Evolutionary conservation across 1,140 invertebrate species (phyloP).

Genomic region (Eriocheir sinensis): DNA sequence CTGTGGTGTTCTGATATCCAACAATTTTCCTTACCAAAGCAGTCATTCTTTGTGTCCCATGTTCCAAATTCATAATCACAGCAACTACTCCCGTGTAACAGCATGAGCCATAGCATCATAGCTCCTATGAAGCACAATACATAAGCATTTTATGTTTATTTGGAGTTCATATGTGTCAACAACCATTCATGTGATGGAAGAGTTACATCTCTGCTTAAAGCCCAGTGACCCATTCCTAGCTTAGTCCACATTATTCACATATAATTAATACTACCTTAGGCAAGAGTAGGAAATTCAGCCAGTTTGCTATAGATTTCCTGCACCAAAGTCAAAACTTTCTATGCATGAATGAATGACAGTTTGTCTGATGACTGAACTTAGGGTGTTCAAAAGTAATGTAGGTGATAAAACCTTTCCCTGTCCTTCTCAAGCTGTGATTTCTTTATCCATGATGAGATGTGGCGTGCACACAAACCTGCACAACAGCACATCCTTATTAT

Average conservation of each 20-base stretch:
- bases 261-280: neutral
- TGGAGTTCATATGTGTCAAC: neutral
- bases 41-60: neutral
- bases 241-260: neutral
- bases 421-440: neutral
- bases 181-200: neutral
- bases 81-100: neutral
- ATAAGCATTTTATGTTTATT: neutral
- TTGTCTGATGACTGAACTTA: neutral
- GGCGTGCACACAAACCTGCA: neutral
- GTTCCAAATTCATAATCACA: neutral
- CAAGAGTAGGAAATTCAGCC: neutral
- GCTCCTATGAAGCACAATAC: neutral
- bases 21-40: neutral
- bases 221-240: neutral
- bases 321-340: constrained; percentile 24
- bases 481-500: neutral
- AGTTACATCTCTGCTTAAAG: neutral
- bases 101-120: neutral
- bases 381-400: neutral
- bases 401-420: neutral
- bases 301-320: constrained; percentile 24
- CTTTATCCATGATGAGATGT: neutral
- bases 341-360: constrained; percentile 8
- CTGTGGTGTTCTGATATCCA: neutral